Conservation (phyloP, 2,113 vertebrate genomes). For the Melospiza georgiana region DNA sequence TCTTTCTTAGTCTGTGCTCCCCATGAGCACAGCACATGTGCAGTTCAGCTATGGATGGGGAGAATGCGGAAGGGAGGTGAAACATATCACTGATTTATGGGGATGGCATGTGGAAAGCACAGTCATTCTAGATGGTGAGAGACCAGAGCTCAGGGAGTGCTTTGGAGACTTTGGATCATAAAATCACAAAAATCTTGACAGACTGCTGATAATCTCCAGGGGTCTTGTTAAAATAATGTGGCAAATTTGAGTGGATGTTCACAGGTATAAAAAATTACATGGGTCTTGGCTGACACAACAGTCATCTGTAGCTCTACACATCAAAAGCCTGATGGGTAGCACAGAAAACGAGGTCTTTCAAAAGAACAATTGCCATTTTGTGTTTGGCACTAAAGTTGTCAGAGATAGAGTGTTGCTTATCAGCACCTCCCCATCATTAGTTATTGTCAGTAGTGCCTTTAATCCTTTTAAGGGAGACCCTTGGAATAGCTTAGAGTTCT, state of each 20-base stretch:
- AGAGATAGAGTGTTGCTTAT: slow-evolving; percentile 54
- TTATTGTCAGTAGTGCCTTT: slow-evolving; percentile 90
- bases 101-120: neutral
- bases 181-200: neutral
- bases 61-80: neutral
- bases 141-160: neutral
- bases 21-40: neutral
- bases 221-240: neutral
- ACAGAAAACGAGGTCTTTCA: neutral
- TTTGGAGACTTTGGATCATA: neutral
- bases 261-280: neutral
- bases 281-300: neutral
- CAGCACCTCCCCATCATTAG: slow-evolving; percentile 74
- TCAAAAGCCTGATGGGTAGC: neutral
- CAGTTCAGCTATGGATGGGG: neutral
- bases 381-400: slow-evolving; percentile 33
- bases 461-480: slow-evolving; percentile 84
- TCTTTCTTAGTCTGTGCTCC: neutral
- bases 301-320: neutral
- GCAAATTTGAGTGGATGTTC: neutral
- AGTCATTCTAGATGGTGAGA: neutral
- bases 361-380: neutral
- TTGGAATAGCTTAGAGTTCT: slow-evolving; percentile 65
- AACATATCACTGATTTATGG: neutral
- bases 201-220: neutral